phyloP scores from a whole-genome alignment of 2,113 vertebrate genomes.

The Pseudorhombus dupliciocellatus region DNA sequence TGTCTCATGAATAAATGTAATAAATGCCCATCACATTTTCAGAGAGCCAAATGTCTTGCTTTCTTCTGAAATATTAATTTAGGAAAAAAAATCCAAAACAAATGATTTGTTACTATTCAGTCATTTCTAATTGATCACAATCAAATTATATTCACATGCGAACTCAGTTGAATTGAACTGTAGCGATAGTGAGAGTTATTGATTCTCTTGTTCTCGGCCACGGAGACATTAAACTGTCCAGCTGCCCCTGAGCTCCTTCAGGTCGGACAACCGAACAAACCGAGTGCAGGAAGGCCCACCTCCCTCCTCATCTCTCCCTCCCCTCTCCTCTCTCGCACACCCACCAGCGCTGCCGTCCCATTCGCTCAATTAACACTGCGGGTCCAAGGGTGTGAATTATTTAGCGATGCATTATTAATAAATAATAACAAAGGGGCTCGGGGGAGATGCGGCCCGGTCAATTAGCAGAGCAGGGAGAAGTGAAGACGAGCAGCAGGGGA shows the following conservation, averaged over 20 bases:
- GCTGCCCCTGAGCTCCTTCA: neutral
- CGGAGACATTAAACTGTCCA: conserved; percentile 4
- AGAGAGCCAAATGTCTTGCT: too few species aligned
- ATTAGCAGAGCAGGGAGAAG: conserved; percentile 91
- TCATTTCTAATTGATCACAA: neutral
- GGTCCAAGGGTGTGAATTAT: conserved; percentile 94
- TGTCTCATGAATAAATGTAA: neutral
- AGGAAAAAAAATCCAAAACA: neutral
- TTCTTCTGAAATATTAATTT: too few species aligned
- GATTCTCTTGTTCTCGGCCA: neutral
- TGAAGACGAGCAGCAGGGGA: conserved; percentile 87
- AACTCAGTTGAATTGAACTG: too few species aligned
- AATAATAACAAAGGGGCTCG: conserved; percentile 95
- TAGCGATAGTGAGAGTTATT: neutral
- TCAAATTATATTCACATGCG: too few species aligned
- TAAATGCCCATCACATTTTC: neutral
- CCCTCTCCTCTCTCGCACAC: neutral
- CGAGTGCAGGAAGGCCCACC: conserved; percentile 15
- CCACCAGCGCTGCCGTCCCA: conserved; percentile 49
- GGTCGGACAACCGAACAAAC: conserved; percentile 5
- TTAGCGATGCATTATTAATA: conserved; percentile 99
- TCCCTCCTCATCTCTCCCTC: neutral
- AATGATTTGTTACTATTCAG: neutral
- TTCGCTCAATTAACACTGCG: conserved; percentile 90
- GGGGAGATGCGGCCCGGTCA: conserved; percentile 90